Evolutionary conservation across 2,797 vertebrate genomes (phyloP).

Genomic region (Podarcis lilfordi): DNA sequence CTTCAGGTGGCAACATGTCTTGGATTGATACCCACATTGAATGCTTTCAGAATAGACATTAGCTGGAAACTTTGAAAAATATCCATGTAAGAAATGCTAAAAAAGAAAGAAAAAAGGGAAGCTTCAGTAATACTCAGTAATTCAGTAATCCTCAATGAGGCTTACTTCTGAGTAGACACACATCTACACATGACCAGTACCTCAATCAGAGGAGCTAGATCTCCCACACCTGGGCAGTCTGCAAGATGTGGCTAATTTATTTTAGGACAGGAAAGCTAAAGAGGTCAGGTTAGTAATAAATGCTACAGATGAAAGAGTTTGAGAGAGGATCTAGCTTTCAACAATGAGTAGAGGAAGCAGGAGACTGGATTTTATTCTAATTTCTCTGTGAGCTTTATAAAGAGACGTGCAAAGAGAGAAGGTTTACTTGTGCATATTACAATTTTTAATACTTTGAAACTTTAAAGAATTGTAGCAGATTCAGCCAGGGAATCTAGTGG

Average conservation of each 20-base stretch:
- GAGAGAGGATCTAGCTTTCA: background rate
- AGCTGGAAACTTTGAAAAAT: background rate
- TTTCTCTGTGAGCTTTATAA: background rate
- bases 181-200: background rate
- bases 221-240: background rate
- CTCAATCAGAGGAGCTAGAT: background rate
- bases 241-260: background rate
- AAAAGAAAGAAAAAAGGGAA: background rate
- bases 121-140: background rate
- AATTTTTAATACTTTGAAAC: background rate
- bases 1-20: background rate
- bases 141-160: too few species aligned
- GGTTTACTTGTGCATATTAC: background rate
- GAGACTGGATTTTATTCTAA: background rate
- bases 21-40: background rate
- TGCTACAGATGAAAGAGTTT: background rate
- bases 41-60: background rate
- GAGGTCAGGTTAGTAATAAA: background rate
- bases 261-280: background rate
- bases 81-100: background rate
- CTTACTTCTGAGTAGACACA: too few species aligned
- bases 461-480: background rate
- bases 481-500: background rate
- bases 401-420: background rate
- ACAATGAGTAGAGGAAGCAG: too few species aligned